Percentiles rank a stretch among this genome's conserved stretches.
Conservation (phyloP, 2,888 invertebrate genomes). For the Drosophila mercatorum region DNA sequence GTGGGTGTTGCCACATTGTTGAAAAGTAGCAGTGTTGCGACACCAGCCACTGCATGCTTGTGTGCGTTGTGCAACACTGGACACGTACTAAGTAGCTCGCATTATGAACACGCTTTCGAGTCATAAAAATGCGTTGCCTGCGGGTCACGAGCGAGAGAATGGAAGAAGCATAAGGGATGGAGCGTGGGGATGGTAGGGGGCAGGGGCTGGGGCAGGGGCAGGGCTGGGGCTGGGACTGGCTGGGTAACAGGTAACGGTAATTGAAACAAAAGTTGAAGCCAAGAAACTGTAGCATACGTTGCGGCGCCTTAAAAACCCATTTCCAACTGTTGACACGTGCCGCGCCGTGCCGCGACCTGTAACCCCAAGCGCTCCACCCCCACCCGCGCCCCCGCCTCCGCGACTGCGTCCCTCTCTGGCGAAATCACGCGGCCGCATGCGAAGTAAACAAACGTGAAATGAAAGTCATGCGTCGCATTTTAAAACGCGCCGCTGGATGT, state of each 20-base stretch:
- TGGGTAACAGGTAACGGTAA: constrained; percentile 73
- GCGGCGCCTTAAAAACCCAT: constrained; percentile 77
- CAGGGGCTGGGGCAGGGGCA: not conserved
- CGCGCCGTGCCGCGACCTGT: constrained; percentile 58
- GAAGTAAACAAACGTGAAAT: constrained; percentile 78
- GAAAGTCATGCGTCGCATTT: constrained; percentile 79
- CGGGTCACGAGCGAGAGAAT: constrained; percentile 33
- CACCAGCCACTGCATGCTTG: not conserved
- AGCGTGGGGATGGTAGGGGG: not conserved
- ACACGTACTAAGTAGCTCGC: constrained; percentile 43
- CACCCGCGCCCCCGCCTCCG: not conserved
- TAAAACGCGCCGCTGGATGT: constrained; percentile 57
- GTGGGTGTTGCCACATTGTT: constrained; percentile 2
- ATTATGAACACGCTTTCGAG: constrained; percentile 61
- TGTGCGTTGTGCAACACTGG: constrained; percentile 53
- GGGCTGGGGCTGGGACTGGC: not conserved
- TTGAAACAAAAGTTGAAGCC: constrained; percentile 76
- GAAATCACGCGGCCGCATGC: constrained; percentile 77
- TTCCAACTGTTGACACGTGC: constrained; percentile 79
- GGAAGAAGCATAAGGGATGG: not conserved
- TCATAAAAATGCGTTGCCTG: constrained; percentile 59
- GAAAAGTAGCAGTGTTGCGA: constrained; percentile 11
- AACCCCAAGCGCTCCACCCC: constrained; percentile 29
- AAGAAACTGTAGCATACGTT: constrained; percentile 75
- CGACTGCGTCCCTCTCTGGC: not conserved